phyloP scores from a whole-genome alignment of 2,888 invertebrate species.

The Calameuta filiformis region DNA sequence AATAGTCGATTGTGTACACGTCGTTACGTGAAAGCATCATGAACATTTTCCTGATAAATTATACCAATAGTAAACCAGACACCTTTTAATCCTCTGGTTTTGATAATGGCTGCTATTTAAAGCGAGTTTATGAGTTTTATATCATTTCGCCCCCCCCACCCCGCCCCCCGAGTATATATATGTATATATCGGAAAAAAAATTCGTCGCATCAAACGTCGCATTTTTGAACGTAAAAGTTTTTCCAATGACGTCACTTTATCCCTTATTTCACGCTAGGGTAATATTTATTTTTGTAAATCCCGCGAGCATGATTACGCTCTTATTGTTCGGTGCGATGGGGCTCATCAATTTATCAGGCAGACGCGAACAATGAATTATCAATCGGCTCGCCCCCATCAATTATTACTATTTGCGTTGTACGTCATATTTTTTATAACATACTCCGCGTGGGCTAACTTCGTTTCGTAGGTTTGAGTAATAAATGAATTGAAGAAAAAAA shows the following conservation, averaged over 20 bases:
- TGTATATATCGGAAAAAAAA: not conserved
- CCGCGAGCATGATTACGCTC: too few species aligned
- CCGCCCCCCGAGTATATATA: too few species aligned
- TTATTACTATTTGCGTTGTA: constrained; percentile 36
- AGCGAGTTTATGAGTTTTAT: not conserved
- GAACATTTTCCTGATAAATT: not conserved
- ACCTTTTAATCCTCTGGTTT: not conserved
- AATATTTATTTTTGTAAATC: too few species aligned
- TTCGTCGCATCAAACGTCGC: not conserved
- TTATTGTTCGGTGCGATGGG: not conserved
- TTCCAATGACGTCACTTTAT: not conserved
- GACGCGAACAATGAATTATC: constrained; percentile 50
- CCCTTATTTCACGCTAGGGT: too few species aligned
- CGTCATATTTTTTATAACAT: constrained; percentile 21
- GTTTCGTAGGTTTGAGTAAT: not conserved
- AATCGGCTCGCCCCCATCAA: constrained; percentile 45
- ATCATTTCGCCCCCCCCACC: too few species aligned
- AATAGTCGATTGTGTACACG: not conserved
- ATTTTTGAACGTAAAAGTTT: not conserved
- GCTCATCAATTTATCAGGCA: constrained; percentile 5
- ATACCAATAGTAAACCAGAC: not conserved
- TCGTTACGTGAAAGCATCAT: not conserved
- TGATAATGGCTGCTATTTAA: not conserved
- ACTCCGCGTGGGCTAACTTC: constrained; percentile 1
- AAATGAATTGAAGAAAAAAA: not conserved